Conservation (phyloP, 2,797 vertebrate genomes). For the Anas georgica region DNA sequence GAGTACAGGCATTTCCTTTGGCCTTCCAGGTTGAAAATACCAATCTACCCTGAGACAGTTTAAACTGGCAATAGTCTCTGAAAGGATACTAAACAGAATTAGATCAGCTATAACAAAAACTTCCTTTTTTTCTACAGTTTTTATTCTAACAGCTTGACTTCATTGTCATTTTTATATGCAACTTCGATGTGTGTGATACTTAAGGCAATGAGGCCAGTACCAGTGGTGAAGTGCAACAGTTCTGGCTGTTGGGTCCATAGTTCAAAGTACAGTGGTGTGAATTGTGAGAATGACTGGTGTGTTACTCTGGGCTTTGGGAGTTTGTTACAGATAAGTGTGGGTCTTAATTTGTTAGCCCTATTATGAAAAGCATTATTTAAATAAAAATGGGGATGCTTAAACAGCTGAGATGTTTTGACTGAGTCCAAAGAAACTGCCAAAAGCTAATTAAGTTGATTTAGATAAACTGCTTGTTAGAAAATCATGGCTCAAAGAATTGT, state of each 20-base stretch:
- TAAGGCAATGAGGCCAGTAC: conserved; percentile 36
- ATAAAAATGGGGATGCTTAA: conserved; percentile 23
- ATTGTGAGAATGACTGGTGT: background rate
- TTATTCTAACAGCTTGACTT: conserved; percentile 1
- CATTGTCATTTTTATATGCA: conserved; percentile 24
- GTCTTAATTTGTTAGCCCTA: background rate
- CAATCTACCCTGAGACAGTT: background rate
- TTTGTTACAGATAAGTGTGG: conserved; percentile 5
- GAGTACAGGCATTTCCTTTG: conserved; percentile 29
- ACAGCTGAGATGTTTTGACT: background rate
- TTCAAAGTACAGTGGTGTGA: background rate
- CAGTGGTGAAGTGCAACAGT: background rate
- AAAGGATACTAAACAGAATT: background rate
- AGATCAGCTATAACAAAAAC: background rate
- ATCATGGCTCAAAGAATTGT: background rate
- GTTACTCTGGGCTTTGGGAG: background rate
- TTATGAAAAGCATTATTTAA: background rate
- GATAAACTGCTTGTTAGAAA: conserved; percentile 38
- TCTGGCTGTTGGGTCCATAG: background rate
- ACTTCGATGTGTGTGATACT: background rate
- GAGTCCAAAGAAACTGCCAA: conserved; percentile 63
- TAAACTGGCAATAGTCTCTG: background rate
- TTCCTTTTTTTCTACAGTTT: conserved; percentile 28
- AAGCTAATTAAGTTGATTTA: conserved; percentile 6
- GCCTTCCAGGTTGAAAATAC: conserved; percentile 36